phyloP scores from a whole-genome alignment of 1,140 invertebrate species.

The Eumeta japonica region DNA sequence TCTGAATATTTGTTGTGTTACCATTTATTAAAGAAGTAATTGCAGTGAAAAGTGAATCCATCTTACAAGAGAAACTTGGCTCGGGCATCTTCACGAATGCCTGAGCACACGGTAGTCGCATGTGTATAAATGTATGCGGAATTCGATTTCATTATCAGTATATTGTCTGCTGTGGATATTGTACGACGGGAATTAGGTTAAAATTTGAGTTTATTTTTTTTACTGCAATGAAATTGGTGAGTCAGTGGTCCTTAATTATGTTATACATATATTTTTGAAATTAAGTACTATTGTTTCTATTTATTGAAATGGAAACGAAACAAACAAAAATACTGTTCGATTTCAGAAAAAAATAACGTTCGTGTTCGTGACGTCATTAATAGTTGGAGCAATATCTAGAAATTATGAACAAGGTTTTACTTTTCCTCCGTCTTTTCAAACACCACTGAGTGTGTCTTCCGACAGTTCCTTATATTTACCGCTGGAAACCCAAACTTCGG shows the following conservation, averaged over 20 bases:
- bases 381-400: slow-evolving; percentile 16
- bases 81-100: slow-evolving; percentile 51
- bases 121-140: slow-evolving; percentile 55
- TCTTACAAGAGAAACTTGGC: slow-evolving; percentile 34
- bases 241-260: slow-evolving; percentile 10
- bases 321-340: neutral
- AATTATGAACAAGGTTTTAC: slow-evolving; percentile 18
- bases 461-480: slow-evolving; percentile 40
- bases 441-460: slow-evolving; percentile 22
- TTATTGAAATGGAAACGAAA: too few species aligned
- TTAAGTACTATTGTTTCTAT: too few species aligned
- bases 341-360: slow-evolving; percentile 33
- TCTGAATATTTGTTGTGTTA: too few species aligned
- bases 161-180: slow-evolving; percentile 36
- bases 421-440: slow-evolving; percentile 37
- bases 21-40: slow-evolving; percentile 1
- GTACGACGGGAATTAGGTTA: slow-evolving; percentile 24
- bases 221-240: slow-evolving; percentile 35
- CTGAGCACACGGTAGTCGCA: slow-evolving; percentile 34
- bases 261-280: neutral
- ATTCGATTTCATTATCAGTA: slow-evolving; percentile 56
- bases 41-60: slow-evolving; percentile 14
- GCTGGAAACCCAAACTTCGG: slow-evolving; percentile 33
- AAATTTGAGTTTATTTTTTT: neutral
- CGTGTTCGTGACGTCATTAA: slow-evolving; percentile 19